These are phyloP conservation scores for Triplophysa tibetana DNA, from an alignment of 2,113 vertebrate species.

Conservation along the genomic window DNA sequence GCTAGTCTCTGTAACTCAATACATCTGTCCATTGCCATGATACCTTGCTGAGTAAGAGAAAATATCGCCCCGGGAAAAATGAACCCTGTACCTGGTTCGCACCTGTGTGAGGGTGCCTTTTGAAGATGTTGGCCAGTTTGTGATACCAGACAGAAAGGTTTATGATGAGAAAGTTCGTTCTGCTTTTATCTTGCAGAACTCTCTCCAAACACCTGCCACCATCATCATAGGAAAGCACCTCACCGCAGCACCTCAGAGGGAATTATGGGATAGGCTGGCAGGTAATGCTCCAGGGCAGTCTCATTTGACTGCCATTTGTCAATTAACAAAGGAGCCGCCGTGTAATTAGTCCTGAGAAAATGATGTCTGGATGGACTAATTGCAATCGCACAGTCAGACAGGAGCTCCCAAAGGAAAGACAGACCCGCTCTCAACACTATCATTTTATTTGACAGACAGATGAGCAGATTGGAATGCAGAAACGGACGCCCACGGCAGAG, in stretches of 20 bases:
- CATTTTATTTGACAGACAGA: constrained; percentile 5
- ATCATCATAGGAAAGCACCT: background rate
- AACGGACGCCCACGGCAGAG: background rate
- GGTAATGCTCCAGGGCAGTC: constrained; percentile 24
- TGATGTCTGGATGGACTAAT: constrained; percentile 19
- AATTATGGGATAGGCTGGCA: background rate
- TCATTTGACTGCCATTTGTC: constrained; percentile 28
- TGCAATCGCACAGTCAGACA: constrained; percentile 32
- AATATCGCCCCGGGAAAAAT: background rate
- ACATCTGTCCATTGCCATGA: background rate
- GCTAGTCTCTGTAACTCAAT: background rate
- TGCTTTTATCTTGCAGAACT: background rate
- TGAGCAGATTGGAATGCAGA: background rate
- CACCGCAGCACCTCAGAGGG: background rate
- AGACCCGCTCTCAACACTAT: constrained; percentile 12
- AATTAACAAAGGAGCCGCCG: constrained; percentile 39
- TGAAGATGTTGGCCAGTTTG: background rate
- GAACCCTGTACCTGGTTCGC: background rate
- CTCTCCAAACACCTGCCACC: background rate
- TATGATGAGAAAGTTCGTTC: background rate
- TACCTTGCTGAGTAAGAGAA: background rate
- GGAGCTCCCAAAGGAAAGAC: constrained; percentile 38
- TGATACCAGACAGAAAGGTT: background rate
- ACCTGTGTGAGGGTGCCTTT: constrained; percentile 13
- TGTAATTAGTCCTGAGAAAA: constrained; percentile 41